phyloP scores from a whole-genome alignment of 2,888 invertebrate genomes.

The Acronicta aceris region DNA sequence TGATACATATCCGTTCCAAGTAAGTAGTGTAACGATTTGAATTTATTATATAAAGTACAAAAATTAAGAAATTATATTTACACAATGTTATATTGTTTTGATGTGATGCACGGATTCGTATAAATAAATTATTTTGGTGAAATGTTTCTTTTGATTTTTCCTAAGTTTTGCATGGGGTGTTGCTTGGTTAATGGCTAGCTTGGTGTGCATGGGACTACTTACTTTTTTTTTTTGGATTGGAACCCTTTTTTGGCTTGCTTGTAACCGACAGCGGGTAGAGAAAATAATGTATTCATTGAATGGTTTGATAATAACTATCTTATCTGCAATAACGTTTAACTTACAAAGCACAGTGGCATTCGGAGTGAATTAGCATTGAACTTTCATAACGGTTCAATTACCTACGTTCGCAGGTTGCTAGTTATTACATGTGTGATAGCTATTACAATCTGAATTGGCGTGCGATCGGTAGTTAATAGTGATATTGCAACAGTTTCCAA shows the following conservation, averaged over 20 bases:
- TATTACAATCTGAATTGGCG: conserved; percentile 20
- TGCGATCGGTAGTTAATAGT: conserved; percentile 19
- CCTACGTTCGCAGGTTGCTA: not conserved
- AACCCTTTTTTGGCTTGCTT: conserved; percentile 5
- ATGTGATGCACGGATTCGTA: conserved; percentile 50
- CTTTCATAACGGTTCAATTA: conserved; percentile 14
- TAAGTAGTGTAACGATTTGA: conserved; percentile 40
- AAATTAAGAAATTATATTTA: conserved; percentile 50
- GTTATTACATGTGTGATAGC: conserved; percentile 1
- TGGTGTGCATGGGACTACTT: conserved; percentile 51
- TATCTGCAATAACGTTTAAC: conserved; percentile 12
- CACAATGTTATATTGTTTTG: conserved; percentile 51
- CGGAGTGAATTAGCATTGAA: conserved; percentile 24
- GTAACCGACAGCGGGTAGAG: conserved; percentile 4
- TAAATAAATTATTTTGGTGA: conserved; percentile 69
- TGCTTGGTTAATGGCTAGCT: conserved; percentile 57
- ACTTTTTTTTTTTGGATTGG: conserved; percentile 18
- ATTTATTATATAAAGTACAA: conserved; percentile 48
- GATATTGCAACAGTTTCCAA: conserved; percentile 30
- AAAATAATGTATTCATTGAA: conserved; percentile 20
- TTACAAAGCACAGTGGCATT: conserved; percentile 9
- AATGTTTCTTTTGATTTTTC: conserved; percentile 67
- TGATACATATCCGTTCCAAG: conserved; percentile 51
- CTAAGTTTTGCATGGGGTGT: conserved; percentile 63
- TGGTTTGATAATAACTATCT: conserved; percentile 13